A percentile compares a stretch with the other conserved stretches of the same genome.
phyloP scores from a whole-genome alignment of 2,113 vertebrate genomes.

The Lepidothrix coronata region DNA sequence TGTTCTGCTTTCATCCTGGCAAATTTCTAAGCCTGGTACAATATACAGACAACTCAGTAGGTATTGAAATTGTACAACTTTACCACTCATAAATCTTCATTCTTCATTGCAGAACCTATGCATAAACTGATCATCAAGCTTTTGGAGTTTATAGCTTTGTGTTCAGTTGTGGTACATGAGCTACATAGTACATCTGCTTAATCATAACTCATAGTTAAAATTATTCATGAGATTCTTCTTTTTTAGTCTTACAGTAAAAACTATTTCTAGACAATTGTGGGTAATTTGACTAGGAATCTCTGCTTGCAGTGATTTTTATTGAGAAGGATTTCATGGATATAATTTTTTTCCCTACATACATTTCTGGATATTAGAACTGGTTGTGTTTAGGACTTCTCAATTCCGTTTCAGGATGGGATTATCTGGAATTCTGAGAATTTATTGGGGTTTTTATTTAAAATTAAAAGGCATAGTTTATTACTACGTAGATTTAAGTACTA shows the following conservation, averaged over 20 bases:
- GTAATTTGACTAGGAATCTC: background rate
- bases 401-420: background rate
- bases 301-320: background rate
- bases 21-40: background rate
- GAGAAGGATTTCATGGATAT: background rate
- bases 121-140: background rate
- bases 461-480: background rate
- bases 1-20: background rate
- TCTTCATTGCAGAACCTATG: background rate
- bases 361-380: background rate
- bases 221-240: background rate
- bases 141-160: background rate
- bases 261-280: background rate
- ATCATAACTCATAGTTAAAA: background rate
- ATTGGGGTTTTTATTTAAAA: background rate
- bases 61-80: background rate
- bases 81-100: background rate
- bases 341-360: accelerated
- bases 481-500: background rate
- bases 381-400: background rate
- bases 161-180: background rate
- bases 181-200: background rate
- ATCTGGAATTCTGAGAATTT: background rate
- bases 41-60: background rate
- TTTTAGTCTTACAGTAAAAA: background rate